These are phyloP conservation scores for Ligdia adustata DNA, from an alignment of 2,888 invertebrate genomes.

Conservation along the genomic window DNA sequence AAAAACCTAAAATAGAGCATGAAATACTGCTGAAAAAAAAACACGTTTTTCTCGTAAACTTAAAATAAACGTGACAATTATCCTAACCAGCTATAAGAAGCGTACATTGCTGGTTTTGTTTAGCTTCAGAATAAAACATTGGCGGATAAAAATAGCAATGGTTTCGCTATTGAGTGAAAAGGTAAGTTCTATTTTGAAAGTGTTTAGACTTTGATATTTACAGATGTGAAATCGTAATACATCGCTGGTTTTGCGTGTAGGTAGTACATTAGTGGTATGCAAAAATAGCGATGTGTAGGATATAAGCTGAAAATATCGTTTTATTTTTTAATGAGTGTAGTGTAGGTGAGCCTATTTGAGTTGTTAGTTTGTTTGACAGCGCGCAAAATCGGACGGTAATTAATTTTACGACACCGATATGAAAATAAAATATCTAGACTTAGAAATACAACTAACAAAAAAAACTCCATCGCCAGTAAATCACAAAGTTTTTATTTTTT, in stretches of 20 bases:
- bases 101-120: conserved; percentile 10
- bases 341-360: conserved; percentile 51
- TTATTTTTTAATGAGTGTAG: conserved; percentile 42
- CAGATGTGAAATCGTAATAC: not conserved
- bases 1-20: conserved; percentile 52
- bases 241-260: conserved; percentile 27
- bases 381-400: conserved; percentile 71
- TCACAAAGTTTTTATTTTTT: too few species aligned
- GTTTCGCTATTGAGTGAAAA: not conserved
- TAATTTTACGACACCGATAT: conserved; percentile 48
- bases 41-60: not conserved
- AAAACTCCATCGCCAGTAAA: too few species aligned
- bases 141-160: conserved; percentile 16
- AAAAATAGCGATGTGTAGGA: conserved; percentile 23
- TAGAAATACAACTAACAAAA: too few species aligned
- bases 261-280: conserved; percentile 5
- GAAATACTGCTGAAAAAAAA: conserved; percentile 33
- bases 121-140: not conserved
- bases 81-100: conserved; percentile 8
- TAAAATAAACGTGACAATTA: conserved; percentile 12
- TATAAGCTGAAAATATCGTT: not conserved
- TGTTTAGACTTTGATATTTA: not conserved
- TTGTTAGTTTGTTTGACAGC: conserved; percentile 63
- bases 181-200: conserved; percentile 4
- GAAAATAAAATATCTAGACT: conserved; percentile 4